Conservation (phyloP, 2,888 invertebrate genomes). For the Meganola albula region DNA sequence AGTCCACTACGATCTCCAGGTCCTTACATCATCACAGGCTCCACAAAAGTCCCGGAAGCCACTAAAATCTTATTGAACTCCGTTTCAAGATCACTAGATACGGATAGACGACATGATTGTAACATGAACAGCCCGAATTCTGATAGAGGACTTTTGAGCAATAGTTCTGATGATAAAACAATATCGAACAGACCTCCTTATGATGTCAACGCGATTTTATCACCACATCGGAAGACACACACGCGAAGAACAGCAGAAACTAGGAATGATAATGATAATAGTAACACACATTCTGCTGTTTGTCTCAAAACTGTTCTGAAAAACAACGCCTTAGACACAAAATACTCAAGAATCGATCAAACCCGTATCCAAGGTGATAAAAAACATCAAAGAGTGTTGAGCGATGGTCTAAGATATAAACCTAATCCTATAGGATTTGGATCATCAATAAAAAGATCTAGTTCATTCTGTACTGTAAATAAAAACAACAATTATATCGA, state of each 20-base stretch:
- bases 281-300: constrained; percentile 53
- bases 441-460: constrained; percentile 80
- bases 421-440: constrained; percentile 46
- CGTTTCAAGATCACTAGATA: constrained; percentile 62
- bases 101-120: constrained; percentile 46
- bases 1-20: constrained; percentile 69
- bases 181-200: constrained; percentile 58
- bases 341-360: constrained; percentile 62
- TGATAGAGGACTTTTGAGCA: constrained; percentile 50
- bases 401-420: constrained; percentile 45
- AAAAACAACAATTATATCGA: constrained; percentile 64
- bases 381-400: constrained; percentile 34
- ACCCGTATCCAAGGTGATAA: constrained; percentile 62
- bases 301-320: constrained; percentile 63
- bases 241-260: constrained; percentile 67
- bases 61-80: constrained; percentile 53
- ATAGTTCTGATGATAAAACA: constrained; percentile 71
- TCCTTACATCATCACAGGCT: constrained; percentile 69
- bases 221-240: constrained; percentile 72
- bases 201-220: constrained; percentile 56
- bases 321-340: constrained; percentile 61
- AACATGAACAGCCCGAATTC: constrained; percentile 70
- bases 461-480: constrained; percentile 79
- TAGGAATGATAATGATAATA: constrained; percentile 52
- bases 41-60: constrained; percentile 51